phyloP scores from a whole-genome alignment of 2,113 vertebrate genomes.

The Pterophyllum scalare region DNA sequence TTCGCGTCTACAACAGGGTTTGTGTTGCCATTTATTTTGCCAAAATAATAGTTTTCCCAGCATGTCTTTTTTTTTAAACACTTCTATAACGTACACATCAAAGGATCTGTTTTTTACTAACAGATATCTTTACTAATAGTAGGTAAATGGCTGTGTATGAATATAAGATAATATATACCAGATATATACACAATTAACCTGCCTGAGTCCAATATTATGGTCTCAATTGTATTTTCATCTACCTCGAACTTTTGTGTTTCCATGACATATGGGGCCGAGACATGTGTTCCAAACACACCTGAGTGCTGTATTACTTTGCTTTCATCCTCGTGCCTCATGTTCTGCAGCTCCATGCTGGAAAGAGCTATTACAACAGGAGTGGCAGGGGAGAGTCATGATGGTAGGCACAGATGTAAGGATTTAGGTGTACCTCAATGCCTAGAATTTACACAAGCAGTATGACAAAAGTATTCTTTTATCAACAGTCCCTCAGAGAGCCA shows the following conservation, averaged over 20 bases:
- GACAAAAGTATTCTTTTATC: slow-evolving; percentile 55
- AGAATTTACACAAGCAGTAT: slow-evolving; percentile 45
- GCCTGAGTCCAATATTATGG: not conserved
- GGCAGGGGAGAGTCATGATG: slow-evolving; percentile 37
- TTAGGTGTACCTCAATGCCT: slow-evolving; percentile 39
- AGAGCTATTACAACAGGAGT: slow-evolving; percentile 42
- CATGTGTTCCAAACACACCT: slow-evolving; percentile 54
- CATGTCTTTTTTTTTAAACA: not conserved
- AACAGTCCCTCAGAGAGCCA: slow-evolving; percentile 35
- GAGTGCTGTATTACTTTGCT: slow-evolving; percentile 39
- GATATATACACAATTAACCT: not conserved
- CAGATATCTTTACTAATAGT: not conserved
- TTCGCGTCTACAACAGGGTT: slow-evolving; percentile 26
- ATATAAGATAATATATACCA: not conserved
- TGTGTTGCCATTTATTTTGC: slow-evolving; percentile 22
- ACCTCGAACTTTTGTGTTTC: slow-evolving; percentile 38
- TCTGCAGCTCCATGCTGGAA: slow-evolving; percentile 36
- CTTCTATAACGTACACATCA: not conserved
- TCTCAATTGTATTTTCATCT: slow-evolving; percentile 4
- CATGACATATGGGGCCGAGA: slow-evolving; percentile 40
- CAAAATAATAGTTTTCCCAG: slow-evolving; percentile 19
- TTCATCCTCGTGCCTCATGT: slow-evolving; percentile 53
- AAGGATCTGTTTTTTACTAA: not conserved
- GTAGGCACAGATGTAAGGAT: slow-evolving; percentile 57
- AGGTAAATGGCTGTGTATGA: not conserved